phyloP scores from a whole-genome alignment of 2,113 vertebrate genomes.

The Melanerpes formicivorus region DNA sequence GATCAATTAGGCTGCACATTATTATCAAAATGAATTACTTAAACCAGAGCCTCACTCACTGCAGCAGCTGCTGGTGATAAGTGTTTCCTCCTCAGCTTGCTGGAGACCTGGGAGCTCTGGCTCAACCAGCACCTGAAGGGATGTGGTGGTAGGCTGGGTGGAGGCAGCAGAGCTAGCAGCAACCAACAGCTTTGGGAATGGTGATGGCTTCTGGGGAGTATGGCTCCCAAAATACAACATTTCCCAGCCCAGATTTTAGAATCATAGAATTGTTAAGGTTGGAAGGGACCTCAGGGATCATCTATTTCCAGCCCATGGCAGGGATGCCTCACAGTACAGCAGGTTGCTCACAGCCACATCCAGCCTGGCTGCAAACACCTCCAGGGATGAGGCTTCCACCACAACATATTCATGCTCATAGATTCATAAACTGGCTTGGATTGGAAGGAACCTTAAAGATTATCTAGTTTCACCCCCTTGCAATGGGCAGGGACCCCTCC shows the following conservation, averaged over 20 bases:
- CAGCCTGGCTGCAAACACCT: too few relatives aligned
- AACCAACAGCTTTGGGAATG: rapidly evolving
- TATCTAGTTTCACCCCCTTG: too few relatives aligned
- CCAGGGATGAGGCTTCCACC: too few relatives aligned
- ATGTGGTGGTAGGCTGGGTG: rapidly evolving
- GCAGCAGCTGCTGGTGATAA: neutral
- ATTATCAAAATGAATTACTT: slow-evolving; percentile 28
- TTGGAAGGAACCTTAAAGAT: too few relatives aligned
- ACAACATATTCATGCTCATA: too few relatives aligned
- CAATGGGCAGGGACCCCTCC: too few relatives aligned
- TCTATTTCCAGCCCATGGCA: too few relatives aligned
- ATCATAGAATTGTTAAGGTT: too few relatives aligned
- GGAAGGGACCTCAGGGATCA: too few relatives aligned
- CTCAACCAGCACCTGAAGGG: neutral
- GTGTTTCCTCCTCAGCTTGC: neutral
- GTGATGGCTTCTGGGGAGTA: rapidly evolving
- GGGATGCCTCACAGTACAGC: too few relatives aligned
- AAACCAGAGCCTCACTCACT: neutral
- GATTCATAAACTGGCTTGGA: too few relatives aligned
- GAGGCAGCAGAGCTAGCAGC: neutral
- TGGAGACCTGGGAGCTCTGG: neutral
- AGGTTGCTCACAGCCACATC: too few relatives aligned
- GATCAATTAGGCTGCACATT: slow-evolving; percentile 9
- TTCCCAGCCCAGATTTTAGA: neutral
- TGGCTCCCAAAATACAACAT: neutral